Conservation (phyloP, 2,888 invertebrate species). For the Xanthorhoe designata region DNA sequence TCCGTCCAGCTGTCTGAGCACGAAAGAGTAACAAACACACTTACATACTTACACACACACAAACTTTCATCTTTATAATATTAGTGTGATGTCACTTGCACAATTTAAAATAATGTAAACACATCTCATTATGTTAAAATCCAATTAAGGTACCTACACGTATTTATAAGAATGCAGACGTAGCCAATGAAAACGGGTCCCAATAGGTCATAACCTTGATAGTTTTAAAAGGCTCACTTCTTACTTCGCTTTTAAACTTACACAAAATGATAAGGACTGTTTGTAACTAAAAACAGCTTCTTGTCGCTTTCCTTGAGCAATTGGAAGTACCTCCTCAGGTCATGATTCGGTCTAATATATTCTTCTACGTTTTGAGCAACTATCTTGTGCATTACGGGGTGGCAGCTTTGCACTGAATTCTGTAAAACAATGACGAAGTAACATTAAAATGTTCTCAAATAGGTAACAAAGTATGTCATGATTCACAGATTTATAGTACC, state of each 20-base stretch:
- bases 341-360: constrained; percentile 91
- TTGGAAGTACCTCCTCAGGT: constrained; percentile 90
- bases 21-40: no score
- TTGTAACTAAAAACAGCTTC: constrained; percentile 97
- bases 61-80: no score
- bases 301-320: constrained; percentile 91
- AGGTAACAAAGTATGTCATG: background rate
- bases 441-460: background rate
- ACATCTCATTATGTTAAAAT: no score
- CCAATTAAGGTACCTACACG: no score
- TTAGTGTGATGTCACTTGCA: no score
- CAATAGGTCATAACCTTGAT: no score
- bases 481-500: no score
- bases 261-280: constrained; percentile 98
- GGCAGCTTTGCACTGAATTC: constrained; percentile 95
- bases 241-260: constrained; percentile 76
- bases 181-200: no score
- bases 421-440: constrained; percentile 65
- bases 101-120: no score
- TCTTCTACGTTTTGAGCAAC: constrained; percentile 93
- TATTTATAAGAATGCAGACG: no score
- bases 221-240: background rate
- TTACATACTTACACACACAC: no score
- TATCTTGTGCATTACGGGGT: constrained; percentile 95
- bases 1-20: no score